Conservation (phyloP, 2,113 vertebrate species). For the Damaliscus lunatus region DNA sequence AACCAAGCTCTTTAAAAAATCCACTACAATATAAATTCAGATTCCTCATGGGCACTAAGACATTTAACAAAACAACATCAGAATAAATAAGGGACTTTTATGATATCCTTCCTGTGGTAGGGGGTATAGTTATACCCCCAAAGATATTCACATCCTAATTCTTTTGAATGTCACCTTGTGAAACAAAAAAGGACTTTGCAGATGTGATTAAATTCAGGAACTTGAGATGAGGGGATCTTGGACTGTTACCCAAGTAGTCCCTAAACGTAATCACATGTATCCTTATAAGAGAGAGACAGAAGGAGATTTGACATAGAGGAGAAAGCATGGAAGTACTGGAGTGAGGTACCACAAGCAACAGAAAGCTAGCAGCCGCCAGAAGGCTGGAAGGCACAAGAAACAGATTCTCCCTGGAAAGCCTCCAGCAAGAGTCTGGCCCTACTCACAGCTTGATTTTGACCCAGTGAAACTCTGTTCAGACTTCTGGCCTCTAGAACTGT, state of each 20-base stretch:
- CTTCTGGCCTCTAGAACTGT: background rate
- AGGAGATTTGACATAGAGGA: background rate
- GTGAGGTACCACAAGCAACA: background rate
- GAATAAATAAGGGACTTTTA: background rate
- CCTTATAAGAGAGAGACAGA: background rate
- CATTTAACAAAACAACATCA: background rate
- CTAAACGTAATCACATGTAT: background rate
- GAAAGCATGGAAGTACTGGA: background rate
- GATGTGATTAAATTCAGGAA: background rate
- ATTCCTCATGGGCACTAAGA: background rate
- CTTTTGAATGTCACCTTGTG: background rate
- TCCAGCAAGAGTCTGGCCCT: background rate
- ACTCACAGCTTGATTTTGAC: background rate
- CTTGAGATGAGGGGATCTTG: background rate
- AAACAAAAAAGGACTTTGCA: background rate
- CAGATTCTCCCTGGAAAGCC: background rate
- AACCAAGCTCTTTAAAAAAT: background rate
- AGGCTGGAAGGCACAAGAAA: background rate
- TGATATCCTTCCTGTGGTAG: background rate
- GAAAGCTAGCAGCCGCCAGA: background rate
- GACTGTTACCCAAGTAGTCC: background rate
- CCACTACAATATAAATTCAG: background rate
- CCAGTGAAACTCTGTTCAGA: background rate
- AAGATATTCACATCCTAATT: background rate
- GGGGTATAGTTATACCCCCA: background rate